Conservation (phyloP, 2,797 vertebrate genomes). For the Siniperca obscura region DNA sequence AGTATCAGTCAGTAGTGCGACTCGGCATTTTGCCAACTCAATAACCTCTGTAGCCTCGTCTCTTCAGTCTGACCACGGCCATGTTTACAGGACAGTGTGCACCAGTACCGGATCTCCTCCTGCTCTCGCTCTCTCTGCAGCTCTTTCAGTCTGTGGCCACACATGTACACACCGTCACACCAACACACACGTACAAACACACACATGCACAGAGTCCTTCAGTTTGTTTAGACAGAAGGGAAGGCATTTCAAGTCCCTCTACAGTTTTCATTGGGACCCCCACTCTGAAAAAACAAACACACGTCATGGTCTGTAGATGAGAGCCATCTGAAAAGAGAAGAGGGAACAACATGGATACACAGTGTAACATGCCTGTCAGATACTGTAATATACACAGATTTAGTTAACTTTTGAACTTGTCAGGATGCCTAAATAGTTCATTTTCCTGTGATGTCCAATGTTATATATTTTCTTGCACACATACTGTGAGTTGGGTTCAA, state of each 20-base stretch:
- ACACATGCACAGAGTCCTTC: constrained; percentile 39
- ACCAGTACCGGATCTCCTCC: constrained; percentile 43
- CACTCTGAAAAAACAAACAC: constrained; percentile 73
- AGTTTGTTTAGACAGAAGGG: constrained; percentile 57
- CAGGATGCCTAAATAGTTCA: not conserved
- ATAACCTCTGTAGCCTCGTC: constrained; percentile 7
- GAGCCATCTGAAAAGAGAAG: constrained; percentile 46
- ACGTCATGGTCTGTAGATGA: constrained; percentile 54
- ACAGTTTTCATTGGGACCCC: constrained; percentile 51
- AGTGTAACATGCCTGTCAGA: not conserved
- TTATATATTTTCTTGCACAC: not conserved
- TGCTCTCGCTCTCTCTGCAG: not conserved
- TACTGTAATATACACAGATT: not conserved
- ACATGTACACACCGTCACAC: not conserved
- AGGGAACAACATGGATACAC: constrained; percentile 3
- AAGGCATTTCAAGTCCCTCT: constrained; percentile 65
- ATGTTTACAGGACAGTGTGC: constrained; percentile 68
- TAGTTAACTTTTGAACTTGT: not conserved
- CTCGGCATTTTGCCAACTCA: constrained; percentile 29
- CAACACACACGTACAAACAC: constrained; percentile 38
- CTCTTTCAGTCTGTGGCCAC: constrained; percentile 27
- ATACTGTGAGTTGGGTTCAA: not conserved
- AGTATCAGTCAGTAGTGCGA: not conserved
- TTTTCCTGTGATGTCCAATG: not conserved
- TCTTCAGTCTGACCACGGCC: constrained; percentile 38